A percentile compares a stretch with the other conserved stretches of the same genome.
Conservation (phyloP, 2,113 vertebrate genomes). For the Piaya cayana region DNA sequence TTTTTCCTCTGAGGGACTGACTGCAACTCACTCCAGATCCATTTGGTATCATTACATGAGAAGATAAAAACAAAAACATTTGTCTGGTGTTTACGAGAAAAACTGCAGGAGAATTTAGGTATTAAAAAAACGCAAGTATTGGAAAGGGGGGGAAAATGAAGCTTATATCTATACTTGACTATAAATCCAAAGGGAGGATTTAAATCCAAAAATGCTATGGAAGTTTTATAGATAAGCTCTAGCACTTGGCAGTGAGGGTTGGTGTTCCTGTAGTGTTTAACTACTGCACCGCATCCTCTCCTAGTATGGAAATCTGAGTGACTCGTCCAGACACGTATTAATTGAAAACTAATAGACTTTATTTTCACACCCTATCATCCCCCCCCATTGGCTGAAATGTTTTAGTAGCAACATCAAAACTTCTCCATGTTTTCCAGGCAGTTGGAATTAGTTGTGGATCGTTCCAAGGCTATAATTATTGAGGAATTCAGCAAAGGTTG, state of each 20-base stretch:
- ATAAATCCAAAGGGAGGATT: neutral
- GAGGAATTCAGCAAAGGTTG: neutral
- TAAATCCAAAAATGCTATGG: neutral
- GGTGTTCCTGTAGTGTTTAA: neutral
- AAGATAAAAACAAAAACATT: neutral
- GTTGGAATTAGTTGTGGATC: neutral
- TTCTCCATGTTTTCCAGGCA: neutral
- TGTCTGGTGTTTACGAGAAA: neutral
- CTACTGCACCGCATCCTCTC: neutral
- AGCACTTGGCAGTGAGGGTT: neutral
- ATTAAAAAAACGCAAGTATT: neutral
- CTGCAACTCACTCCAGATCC: neutral
- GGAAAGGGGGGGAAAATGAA: neutral
- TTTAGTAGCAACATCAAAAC: neutral
- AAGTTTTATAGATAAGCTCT: neutral
- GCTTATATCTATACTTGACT: neutral
- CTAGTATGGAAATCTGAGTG: neutral
- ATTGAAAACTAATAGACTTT: neutral
- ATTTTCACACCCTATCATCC: neutral
- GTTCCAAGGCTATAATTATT: neutral
- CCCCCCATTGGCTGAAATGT: neutral
- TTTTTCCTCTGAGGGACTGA: neutral
- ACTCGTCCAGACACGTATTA: neutral
- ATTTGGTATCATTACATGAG: neutral
- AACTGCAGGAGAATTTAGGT: neutral